These are phyloP conservation scores for Dynastes grantii DNA, from an alignment of 2,888 invertebrate genomes.

Conservation along the genomic window DNA sequence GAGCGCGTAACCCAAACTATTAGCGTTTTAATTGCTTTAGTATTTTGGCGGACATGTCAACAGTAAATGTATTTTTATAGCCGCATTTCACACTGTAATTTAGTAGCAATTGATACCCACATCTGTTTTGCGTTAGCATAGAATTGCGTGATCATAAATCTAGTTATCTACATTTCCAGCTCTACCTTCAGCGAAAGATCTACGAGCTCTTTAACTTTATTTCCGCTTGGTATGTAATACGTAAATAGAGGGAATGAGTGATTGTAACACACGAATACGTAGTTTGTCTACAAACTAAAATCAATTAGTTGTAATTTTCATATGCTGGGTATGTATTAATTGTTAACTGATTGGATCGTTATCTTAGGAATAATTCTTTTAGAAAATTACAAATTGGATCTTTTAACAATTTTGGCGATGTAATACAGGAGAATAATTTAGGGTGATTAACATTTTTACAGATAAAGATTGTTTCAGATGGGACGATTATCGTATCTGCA, in stretches of 20 bases:
- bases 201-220: conserved; percentile 1
- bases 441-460: no score
- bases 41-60: not conserved
- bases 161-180: not conserved
- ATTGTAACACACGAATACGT: no score
- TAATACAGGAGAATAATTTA: no score
- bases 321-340: no score
- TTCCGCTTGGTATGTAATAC: not conserved
- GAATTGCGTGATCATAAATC: conserved; percentile 15
- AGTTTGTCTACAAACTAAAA: no score
- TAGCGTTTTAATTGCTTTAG: conserved; percentile 2
- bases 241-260: not conserved
- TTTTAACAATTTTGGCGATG: no score
- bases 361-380: no score
- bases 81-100: conserved; percentile 9
- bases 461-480: no score
- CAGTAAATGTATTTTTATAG: conserved; percentile 2
- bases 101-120: conserved; percentile 17
- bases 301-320: no score
- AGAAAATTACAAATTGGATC: no score
- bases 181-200: not conserved
- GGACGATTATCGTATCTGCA: no score
- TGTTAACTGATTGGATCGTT: no score
- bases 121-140: conserved; percentile 3
- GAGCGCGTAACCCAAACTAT: not conserved